A percentile compares a stretch with the other conserved stretches of the same genome.
phyloP scores from a whole-genome alignment of 2,113 vertebrate species.

The Porphyrio hochstetteri region DNA sequence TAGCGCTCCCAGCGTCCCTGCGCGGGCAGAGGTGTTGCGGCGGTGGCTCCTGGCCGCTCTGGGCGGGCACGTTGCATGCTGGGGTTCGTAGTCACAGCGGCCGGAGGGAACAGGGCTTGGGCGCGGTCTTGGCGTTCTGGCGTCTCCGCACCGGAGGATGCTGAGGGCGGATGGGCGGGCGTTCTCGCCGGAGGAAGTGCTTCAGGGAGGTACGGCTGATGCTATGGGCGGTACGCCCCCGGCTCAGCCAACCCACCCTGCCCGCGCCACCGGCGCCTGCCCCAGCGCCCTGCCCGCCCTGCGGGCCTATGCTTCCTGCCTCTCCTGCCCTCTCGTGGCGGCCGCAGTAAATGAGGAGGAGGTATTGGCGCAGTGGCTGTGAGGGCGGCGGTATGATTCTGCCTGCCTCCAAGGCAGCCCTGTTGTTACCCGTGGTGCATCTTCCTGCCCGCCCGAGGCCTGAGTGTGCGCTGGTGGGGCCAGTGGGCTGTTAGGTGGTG shows the following conservation, averaged over 20 bases:
- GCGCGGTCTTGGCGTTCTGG: rapidly evolving
- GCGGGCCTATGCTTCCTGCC: rapidly evolving
- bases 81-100: background rate
- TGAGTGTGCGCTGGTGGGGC: rapidly evolving
- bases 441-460: background rate
- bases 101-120: rapidly evolving
- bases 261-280: rapidly evolving
- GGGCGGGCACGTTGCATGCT: background rate
- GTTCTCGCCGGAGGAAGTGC: rapidly evolving
- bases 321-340: rapidly evolving
- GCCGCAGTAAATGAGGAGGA: no score
- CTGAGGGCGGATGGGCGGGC: rapidly evolving
- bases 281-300: rapidly evolving
- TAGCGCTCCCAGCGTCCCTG: background rate
- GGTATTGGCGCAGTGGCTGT: rapidly evolving
- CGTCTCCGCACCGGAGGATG: rapidly evolving
- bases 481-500: rapidly evolving
- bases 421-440: no score
- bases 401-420: rapidly evolving
- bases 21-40: rapidly evolving
- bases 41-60: rapidly evolving
- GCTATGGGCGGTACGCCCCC: rapidly evolving
- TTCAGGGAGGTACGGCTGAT: background rate
- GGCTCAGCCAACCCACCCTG: rapidly evolving
- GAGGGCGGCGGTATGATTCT: background rate